These are phyloP conservation scores for Microcebus ravelobensis DNA, from an alignment of 2,113 vertebrate species.

Conservation along the genomic window DNA sequence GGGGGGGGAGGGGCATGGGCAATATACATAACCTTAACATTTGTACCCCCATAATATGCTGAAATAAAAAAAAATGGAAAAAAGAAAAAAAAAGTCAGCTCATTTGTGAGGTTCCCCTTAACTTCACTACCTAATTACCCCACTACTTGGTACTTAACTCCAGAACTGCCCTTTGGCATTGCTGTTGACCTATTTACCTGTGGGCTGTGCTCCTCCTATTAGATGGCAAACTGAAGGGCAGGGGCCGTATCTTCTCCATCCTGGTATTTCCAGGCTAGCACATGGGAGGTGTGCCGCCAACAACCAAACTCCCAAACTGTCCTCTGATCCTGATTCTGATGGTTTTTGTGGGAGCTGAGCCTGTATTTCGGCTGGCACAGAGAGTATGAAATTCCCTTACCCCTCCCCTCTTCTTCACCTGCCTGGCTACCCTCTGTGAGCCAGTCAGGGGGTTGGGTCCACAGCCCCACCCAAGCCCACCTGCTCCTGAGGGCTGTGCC, in stretches of 20 bases:
- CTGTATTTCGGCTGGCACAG: neutral
- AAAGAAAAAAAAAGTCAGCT: neutral
- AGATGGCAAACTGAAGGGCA: neutral
- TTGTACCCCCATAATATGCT: too few species aligned
- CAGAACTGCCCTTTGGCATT: neutral
- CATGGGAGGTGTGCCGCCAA: accelerated
- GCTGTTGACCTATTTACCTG: neutral
- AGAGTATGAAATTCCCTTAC: neutral
- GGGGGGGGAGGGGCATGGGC: too few species aligned
- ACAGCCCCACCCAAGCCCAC: neutral
- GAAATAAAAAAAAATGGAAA: too few species aligned
- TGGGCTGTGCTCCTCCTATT: neutral
- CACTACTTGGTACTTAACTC: neutral
- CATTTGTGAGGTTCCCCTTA: neutral
- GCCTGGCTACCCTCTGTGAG: neutral
- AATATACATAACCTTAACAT: too few species aligned
- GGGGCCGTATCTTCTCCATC: neutral
- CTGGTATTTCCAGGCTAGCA: neutral
- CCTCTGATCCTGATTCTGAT: neutral
- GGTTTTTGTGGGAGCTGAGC: neutral
- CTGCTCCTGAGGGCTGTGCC: neutral
- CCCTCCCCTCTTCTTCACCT: neutral
- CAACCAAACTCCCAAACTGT: neutral
- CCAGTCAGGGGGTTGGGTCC: neutral
- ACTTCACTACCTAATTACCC: neutral